A percentile compares a stretch with the other conserved stretches of the same genome.
phyloP scores from a whole-genome alignment of 2,113 vertebrate species.

The Nipponia nippon region DNA sequence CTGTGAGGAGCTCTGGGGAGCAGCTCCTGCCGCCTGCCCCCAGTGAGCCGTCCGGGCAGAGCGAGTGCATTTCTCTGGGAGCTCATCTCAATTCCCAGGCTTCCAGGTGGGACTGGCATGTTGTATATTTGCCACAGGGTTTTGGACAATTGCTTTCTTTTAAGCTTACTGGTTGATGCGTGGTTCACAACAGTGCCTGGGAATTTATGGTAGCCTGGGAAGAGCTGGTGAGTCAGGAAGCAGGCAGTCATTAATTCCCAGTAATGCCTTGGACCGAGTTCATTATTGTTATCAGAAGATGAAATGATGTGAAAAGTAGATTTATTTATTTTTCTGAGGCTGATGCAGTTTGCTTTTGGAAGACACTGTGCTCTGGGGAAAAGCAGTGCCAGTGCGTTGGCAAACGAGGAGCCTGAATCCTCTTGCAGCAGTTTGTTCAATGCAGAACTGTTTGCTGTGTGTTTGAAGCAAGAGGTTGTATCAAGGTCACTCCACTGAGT shows the following conservation, averaged over 20 bases:
- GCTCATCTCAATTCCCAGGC: not conserved
- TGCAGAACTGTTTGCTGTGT: not conserved
- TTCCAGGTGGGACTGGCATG: not conserved
- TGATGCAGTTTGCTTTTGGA: constrained; percentile 14
- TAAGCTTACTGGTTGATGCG: not conserved
- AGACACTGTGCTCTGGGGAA: not conserved
- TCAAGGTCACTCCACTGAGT: constrained; percentile 17
- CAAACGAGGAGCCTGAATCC: not conserved
- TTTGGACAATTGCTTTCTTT: not conserved
- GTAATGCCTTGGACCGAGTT: constrained; percentile 30
- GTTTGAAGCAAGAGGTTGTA: constrained; percentile 19
- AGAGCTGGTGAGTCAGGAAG: constrained; percentile 25
- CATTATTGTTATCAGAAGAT: constrained; percentile 44
- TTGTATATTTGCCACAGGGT: not conserved
- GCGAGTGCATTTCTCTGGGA: rapidly evolving
- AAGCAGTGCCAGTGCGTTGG: not conserved
- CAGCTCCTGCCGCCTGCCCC: not conserved
- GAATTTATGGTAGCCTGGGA: constrained; percentile 18
- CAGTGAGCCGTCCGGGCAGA: not conserved
- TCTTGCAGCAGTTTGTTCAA: constrained; percentile 12
- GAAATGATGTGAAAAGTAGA: constrained; percentile 35
- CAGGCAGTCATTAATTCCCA: constrained; percentile 56
- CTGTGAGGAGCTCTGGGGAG: not conserved
- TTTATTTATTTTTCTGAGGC: constrained; percentile 28
- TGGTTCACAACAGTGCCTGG: not conserved